Evolutionary conservation across 1,140 invertebrate genomes (phyloP).

Genomic region (Steinernema khuongi): DNA sequence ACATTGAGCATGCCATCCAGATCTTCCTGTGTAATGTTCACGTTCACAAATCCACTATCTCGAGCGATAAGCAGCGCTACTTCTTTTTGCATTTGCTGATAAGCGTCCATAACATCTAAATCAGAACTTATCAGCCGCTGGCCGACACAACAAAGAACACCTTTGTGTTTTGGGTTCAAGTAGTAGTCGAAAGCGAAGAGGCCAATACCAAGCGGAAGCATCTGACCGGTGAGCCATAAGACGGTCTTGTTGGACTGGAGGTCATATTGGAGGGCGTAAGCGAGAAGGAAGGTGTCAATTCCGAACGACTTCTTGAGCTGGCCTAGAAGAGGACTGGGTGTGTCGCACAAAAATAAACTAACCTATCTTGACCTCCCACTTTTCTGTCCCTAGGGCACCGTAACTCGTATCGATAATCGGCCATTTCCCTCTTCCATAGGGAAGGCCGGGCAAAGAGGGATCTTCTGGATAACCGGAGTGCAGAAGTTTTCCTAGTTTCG

Average conservation of each 20-base stretch:
- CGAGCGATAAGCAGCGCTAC: constrained; percentile 7
- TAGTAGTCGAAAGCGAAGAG: constrained; percentile 17
- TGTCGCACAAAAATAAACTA: background rate
- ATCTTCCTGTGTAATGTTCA: background rate
- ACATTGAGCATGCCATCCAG: constrained; percentile 15
- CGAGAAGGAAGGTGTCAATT: constrained; percentile 21
- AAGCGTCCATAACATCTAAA: constrained; percentile 21
- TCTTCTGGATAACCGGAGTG: constrained; percentile 18
- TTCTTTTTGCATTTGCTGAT: constrained; percentile 17
- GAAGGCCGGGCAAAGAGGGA: constrained; percentile 8
- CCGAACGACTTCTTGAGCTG: constrained; percentile 20
- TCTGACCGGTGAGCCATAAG: constrained; percentile 20
- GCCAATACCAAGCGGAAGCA: constrained; percentile 23
- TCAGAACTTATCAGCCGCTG: background rate
- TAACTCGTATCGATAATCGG: constrained; percentile 21
- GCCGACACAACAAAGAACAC: background rate
- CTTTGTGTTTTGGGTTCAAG: constrained; percentile 1
- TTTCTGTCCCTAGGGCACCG: background rate
- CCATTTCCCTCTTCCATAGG: constrained; percentile 14
- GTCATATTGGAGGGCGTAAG: constrained; percentile 23
- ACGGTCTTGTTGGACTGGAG: constrained; percentile 15
- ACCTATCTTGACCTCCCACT: background rate
- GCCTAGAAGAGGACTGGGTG: background rate
- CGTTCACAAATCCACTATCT: background rate
- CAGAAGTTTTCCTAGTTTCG: constrained; percentile 13